Evolutionary conservation across 37 sponge, comb jelly and placozoan genomes (phyloP).

Genomic region (Hexactinellida sp.): DNA sequence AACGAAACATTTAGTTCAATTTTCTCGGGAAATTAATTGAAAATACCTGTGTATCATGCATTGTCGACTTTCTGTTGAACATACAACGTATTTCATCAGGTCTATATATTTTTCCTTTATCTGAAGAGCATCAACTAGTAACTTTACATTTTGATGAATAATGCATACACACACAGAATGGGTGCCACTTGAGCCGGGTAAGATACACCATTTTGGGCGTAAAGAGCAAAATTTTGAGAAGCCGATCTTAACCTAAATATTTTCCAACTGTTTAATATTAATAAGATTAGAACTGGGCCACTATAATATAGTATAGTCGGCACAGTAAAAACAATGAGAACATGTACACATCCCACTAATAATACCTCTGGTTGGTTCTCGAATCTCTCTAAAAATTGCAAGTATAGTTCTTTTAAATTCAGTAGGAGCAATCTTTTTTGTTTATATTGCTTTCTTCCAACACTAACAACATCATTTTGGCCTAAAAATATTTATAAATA

Average conservation of each 20-base stretch:
- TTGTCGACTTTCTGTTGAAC: not conserved
- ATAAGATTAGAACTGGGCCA: too few species aligned
- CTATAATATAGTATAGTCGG: too few species aligned
- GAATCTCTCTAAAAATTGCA: slow-evolving; percentile 23
- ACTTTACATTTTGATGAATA: slow-evolving; percentile 38
- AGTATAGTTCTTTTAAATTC: slow-evolving; percentile 33
- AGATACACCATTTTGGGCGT: slow-evolving; percentile 30
- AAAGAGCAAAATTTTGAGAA: slow-evolving; percentile 43
- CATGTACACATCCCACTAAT: not conserved
- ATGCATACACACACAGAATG: slow-evolving; percentile 47
- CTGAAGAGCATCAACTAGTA: slow-evolving; percentile 1
- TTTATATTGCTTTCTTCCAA: not conserved
- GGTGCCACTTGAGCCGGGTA: slow-evolving; percentile 42
- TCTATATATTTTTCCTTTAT: not conserved
- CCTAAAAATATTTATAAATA: too few species aligned
- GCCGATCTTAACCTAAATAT: not conserved
- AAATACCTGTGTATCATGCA: not conserved
- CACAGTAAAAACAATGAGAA: not conserved
- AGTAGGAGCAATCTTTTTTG: slow-evolving; percentile 36
- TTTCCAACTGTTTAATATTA: not conserved
- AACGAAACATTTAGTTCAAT: too few species aligned
- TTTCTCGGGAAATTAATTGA: too few species aligned
- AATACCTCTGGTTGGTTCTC: not conserved
- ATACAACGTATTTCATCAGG: not conserved
- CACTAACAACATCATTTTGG: slow-evolving; percentile 30